phyloP scores from a whole-genome alignment of 1,140 invertebrate species.

The Calycopis cecrops region DNA sequence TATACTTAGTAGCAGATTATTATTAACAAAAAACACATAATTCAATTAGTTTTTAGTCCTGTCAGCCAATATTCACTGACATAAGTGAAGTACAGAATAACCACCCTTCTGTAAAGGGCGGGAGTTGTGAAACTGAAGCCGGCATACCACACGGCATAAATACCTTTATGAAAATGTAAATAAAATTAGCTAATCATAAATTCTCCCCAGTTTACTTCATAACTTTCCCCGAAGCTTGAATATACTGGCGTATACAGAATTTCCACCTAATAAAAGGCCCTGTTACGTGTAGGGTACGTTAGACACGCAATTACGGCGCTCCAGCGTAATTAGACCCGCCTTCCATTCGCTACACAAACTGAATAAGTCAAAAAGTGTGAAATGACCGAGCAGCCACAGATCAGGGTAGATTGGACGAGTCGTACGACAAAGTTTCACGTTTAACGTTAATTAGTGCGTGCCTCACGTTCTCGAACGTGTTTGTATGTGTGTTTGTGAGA shows the following conservation, averaged over 20 bases:
- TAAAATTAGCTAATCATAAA: slow-evolving; percentile 28
- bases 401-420: slow-evolving; percentile 47
- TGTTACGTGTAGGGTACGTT: slow-evolving; percentile 67
- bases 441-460: slow-evolving; percentile 70
- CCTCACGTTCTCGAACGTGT: slow-evolving; percentile 52
- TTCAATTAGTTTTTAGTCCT: too few species aligned
- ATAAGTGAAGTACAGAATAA: too few species aligned
- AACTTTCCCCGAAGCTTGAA: slow-evolving; percentile 51
- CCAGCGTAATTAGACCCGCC: slow-evolving; percentile 51
- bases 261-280: slow-evolving; percentile 73
- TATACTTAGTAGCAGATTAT: too few species aligned
- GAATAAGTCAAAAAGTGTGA: slow-evolving; percentile 35
- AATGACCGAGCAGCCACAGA: slow-evolving; percentile 44
- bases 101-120: too few species aligned
- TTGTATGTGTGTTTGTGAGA: slow-evolving; percentile 48
- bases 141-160: too few species aligned
- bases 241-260: slow-evolving; percentile 66
- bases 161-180: slow-evolving; percentile 14
- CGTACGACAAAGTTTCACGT: slow-evolving; percentile 61
- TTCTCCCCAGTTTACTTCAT: slow-evolving; percentile 40
- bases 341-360: slow-evolving; percentile 34
- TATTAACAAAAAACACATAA: too few species aligned
- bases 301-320: slow-evolving; percentile 61
- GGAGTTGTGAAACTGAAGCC: too few species aligned
- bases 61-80: too few species aligned